Base-by-base conservation (phyloP, 2,888 invertebrate species). In the Melanargia galathea region DNA sequence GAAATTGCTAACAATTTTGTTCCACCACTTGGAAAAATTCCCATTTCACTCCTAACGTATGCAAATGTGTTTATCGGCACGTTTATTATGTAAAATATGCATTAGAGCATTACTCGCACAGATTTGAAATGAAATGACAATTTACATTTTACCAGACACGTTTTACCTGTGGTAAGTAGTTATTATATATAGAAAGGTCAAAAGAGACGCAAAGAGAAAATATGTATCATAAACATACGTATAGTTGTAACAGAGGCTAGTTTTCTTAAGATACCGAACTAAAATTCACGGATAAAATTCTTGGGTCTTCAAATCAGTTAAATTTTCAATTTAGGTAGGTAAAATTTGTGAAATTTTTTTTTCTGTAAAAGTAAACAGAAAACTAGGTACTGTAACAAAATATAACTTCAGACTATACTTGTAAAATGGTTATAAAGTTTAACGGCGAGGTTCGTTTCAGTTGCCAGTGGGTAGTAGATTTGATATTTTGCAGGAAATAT, bases 11-110 rank as follows among this genome's bases (percentile, higher is more conserved):
- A 40, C 56, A 57, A 63, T 57, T 43, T 60, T 40, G 60, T 54
- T 43, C 54, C 54, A 54, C 58, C 63, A 63, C 63, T 54, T 63
- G 43, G 62, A 59, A 48, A 49, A 65, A 62, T 64, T 62, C 54
- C 60, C 65, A 59, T 62, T 65, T 63, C 55, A 51, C 38, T 59
- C 33, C 59, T 67, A 65, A 68, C 62, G 62, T 67, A 70, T 70
- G 69, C 66, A 71, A 80, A 80, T 80, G 69, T 73, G 73, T 72
- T 77, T 80, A 79, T 78, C 79, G 79, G 75, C 73, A 72, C 74
- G 76, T 75, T 72, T 73, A 73, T 75, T 74, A 77, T 74, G 75
- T 76, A 77, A 78, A 80, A 78, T 78, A 79, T 78, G 75, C 77
- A 76, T 78, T 77, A 76, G 70, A 71, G 65, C 65, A 68, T 51